Conservation (phyloP, 2,888 invertebrate genomes). For the Sycophila texana region DNA sequence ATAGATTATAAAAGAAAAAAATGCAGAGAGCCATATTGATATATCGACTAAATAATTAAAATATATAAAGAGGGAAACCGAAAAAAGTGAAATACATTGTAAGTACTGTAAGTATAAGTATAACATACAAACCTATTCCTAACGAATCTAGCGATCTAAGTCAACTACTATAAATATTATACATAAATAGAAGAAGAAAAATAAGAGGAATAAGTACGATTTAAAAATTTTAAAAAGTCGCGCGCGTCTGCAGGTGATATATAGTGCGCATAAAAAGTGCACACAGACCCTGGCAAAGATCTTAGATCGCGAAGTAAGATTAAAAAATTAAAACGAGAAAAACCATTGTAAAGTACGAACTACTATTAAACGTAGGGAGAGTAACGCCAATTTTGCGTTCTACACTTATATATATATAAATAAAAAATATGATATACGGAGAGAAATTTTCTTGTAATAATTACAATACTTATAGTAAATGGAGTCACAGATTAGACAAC, state of each 20-base stretch:
- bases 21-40: background rate
- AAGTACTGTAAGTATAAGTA: slow-evolving; percentile 61
- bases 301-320: slow-evolving; percentile 10
- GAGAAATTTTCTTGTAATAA: too few species aligned
- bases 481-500: background rate
- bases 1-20: background rate
- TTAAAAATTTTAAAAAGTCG: background rate
- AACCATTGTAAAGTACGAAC: slow-evolving; percentile 26
- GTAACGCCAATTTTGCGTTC: slow-evolving; percentile 40
- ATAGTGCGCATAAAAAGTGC: background rate
- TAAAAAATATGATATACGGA: too few species aligned
- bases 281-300: background rate
- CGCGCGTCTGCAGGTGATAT: background rate
- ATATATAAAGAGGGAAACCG: slow-evolving; percentile 50
- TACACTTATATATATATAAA: slow-evolving; percentile 27
- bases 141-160: slow-evolving; percentile 9
- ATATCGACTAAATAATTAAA: slow-evolving; percentile 16
- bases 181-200: slow-evolving; percentile 2
- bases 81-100: slow-evolving; percentile 61
- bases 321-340: background rate
- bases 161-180: slow-evolving; percentile 33
- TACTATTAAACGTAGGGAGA: slow-evolving; percentile 33
- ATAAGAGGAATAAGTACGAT: background rate
- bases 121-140: slow-evolving; percentile 31
- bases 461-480: background rate